Evolutionary conservation across 1,140 invertebrate genomes (phyloP).

Genomic region (Branchinecta lindahli): DNA sequence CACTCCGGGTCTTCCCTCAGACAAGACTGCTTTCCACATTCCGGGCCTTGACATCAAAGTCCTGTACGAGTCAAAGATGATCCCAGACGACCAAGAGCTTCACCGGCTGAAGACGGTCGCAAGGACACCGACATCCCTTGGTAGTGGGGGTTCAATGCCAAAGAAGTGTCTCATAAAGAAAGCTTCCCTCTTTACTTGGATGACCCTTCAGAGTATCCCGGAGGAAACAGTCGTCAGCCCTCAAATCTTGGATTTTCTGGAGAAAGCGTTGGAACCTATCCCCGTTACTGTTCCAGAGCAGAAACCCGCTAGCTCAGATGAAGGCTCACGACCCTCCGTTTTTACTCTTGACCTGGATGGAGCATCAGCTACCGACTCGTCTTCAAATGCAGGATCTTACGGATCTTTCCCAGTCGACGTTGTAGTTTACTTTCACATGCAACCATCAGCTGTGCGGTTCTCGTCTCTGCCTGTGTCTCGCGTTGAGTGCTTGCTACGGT

Average conservation of each 20-base stretch:
- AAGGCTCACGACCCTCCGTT: background rate
- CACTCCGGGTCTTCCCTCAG: conserved; percentile 41
- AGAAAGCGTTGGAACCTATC: conserved; percentile 85
- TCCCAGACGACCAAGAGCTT: conserved; percentile 39
- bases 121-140: background rate
- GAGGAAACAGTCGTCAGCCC: conserved; percentile 91
- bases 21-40: conserved; percentile 83
- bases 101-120: conserved; percentile 9
- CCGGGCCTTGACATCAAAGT: conserved; percentile 86
- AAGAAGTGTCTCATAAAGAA: conserved; percentile 51
- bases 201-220: conserved; percentile 84
- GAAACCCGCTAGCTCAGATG: conserved; percentile 11
- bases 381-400: conserved; percentile 36
- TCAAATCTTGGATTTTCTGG: conserved; percentile 82
- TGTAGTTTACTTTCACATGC: conserved; percentile 95
- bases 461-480: conserved; percentile 86
- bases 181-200: conserved; percentile 85
- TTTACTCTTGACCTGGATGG: background rate
- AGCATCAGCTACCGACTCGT: conserved; percentile 24
- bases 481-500: conserved; percentile 87
- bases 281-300: conserved; percentile 37
- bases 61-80: conserved; percentile 70
- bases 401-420: conserved; percentile 95
- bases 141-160: background rate
- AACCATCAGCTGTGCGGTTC: conserved; percentile 87